Evolutionary conservation across 1,140 invertebrate species (phyloP).

Genomic region (Steinernema feltiae): DNA sequence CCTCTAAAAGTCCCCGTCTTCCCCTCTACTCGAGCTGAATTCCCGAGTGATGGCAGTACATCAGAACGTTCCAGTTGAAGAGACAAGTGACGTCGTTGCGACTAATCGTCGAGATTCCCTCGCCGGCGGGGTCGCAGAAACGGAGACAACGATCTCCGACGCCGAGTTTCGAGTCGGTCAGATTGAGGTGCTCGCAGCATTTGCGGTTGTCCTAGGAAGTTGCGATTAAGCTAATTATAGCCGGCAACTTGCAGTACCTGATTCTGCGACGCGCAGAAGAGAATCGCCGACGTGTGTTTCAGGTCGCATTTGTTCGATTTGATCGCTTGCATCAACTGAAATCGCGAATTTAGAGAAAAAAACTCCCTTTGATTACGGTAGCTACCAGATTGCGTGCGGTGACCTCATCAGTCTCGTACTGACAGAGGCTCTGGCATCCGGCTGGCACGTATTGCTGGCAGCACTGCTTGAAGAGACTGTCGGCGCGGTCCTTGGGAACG

Average conservation of each 20-base stretch:
- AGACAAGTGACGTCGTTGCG: slow-evolving; percentile 37
- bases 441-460: slow-evolving; percentile 36
- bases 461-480: slow-evolving; percentile 36
- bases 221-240: background rate
- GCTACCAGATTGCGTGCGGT: slow-evolving; percentile 33
- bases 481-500: slow-evolving; percentile 29
- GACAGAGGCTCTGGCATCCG: slow-evolving; percentile 34
- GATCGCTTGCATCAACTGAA: slow-evolving; percentile 34
- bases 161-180: slow-evolving; percentile 25
- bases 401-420: slow-evolving; percentile 35
- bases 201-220: slow-evolving; percentile 32
- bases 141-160: slow-evolving; percentile 39
- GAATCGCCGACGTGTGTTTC: slow-evolving; percentile 37
- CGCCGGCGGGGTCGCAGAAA: slow-evolving; percentile 39
- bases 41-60: slow-evolving; percentile 41
- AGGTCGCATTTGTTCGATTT: slow-evolving; percentile 28
- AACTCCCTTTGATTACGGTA: background rate
- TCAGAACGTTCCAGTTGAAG: slow-evolving; percentile 39
- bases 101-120: slow-evolving; percentile 27
- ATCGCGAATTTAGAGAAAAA: background rate
- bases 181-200: slow-evolving; percentile 35
- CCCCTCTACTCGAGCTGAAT: slow-evolving; percentile 21
- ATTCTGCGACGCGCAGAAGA: slow-evolving; percentile 39
- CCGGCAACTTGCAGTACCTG: slow-evolving; percentile 2
- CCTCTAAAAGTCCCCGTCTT: too few species aligned